phyloP scores from a whole-genome alignment of 2,113 vertebrate species.

The Indicator maculatus region DNA sequence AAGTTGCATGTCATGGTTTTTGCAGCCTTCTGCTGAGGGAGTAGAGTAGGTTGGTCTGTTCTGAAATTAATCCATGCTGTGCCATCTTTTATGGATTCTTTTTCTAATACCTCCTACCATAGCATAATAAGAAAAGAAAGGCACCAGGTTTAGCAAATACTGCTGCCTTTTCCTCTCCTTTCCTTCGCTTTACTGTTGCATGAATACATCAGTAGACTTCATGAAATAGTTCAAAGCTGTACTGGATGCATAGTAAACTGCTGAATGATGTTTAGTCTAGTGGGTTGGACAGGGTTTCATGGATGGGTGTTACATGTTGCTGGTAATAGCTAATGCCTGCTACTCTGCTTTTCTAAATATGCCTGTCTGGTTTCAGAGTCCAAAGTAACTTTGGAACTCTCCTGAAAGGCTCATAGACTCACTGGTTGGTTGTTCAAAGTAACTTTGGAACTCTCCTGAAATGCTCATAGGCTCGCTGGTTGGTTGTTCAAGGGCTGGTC shows the following conservation, averaged over 20 bases:
- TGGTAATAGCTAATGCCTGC: neutral
- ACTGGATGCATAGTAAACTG: neutral
- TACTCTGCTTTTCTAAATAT: neutral
- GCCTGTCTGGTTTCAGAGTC: neutral
- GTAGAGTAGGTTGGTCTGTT: neutral
- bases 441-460: neutral
- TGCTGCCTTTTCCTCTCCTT: neutral
- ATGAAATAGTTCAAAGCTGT: neutral
- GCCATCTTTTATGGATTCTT: neutral
- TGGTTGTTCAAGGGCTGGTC: neutral
- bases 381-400: neutral
- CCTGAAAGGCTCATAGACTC: neutral
- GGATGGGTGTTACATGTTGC: neutral
- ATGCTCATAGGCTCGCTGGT: neutral
- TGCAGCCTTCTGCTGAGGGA: neutral
- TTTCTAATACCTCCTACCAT: neutral
- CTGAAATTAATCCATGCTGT: neutral
- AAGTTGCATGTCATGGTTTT: neutral
- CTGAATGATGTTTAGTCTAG: neutral
- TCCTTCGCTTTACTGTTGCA: neutral
- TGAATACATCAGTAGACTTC: neutral
- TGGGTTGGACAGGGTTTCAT: neutral
- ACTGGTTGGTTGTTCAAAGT: neutral
- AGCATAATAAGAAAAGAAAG: neutral
- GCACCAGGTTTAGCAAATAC: neutral